phyloP scores from a whole-genome alignment of 2,113 vertebrate genomes.

The Columba livia region DNA sequence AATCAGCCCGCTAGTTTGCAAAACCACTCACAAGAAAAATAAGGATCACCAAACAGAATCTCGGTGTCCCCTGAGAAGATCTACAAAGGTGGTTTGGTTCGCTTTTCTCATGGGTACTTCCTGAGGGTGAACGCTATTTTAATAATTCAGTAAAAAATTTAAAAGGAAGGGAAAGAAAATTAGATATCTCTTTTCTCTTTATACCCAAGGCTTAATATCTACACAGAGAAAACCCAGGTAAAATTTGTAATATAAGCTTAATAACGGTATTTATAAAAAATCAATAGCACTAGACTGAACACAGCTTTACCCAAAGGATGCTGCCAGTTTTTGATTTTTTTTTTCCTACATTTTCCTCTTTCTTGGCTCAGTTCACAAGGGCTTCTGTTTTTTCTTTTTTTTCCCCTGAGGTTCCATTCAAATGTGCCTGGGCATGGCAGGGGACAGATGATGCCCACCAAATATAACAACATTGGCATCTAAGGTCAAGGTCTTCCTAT shows the following conservation, averaged over 20 bases:
- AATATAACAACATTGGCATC: not conserved
- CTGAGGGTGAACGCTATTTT: too few relatives aligned
- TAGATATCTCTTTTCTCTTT: not conserved
- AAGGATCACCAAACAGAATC: too few relatives aligned
- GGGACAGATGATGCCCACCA: not conserved
- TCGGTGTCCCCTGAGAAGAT: too few relatives aligned
- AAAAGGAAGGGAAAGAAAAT: not conserved
- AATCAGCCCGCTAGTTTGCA: too few relatives aligned
- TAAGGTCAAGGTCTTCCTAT: not conserved
- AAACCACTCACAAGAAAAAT: too few relatives aligned
- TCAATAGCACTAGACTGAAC: not conserved
- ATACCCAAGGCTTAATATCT: not conserved
- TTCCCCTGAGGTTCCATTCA: not conserved
- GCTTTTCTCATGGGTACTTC: too few relatives aligned
- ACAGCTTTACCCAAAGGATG: not conserved
- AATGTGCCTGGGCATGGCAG: not conserved
- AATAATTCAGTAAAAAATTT: too few relatives aligned
- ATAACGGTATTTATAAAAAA: not conserved
- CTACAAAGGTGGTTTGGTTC: too few relatives aligned
- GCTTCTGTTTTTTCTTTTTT: not conserved
- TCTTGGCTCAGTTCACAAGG: not conserved
- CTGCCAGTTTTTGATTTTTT: not conserved
- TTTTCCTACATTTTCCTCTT: not conserved
- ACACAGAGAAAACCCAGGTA: not conserved
- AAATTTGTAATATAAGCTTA: not conserved